These are phyloP conservation scores for Siphonodentalium dalli DNA, from an alignment of 2,888 invertebrate genomes.

Conservation along the genomic window DNA sequence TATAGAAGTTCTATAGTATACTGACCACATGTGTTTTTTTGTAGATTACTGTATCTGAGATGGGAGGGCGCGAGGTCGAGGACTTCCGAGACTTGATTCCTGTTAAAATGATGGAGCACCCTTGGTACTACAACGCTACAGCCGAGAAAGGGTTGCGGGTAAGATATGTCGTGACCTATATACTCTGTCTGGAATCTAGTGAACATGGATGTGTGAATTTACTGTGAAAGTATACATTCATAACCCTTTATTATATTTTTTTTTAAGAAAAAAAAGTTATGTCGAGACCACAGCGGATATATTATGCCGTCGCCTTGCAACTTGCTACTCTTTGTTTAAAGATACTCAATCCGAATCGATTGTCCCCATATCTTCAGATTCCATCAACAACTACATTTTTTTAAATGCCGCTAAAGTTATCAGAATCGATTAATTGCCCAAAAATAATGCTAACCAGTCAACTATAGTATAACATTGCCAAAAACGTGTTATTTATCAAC, in stretches of 20 bases:
- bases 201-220: too few relatives aligned
- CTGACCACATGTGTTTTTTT: slow-evolving; percentile 7
- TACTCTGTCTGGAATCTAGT: not conserved
- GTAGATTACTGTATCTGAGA: slow-evolving; percentile 43
- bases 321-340: not conserved
- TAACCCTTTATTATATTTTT: not conserved
- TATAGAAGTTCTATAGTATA: too few relatives aligned
- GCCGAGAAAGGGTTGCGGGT: slow-evolving; percentile 26
- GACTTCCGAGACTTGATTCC: slow-evolving; percentile 44
- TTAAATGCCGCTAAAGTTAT: too few relatives aligned
- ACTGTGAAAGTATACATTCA: too few relatives aligned
- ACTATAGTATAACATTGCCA: too few relatives aligned
- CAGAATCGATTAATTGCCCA: too few relatives aligned
- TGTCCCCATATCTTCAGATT: too few relatives aligned
- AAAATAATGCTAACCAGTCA: too few relatives aligned
- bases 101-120: slow-evolving; percentile 42
- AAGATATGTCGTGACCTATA: not conserved
- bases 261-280: not conserved
- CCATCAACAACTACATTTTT: too few relatives aligned
- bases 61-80: slow-evolving; percentile 37
- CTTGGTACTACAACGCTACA: slow-evolving; percentile 47
- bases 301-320: not conserved
- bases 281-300: not conserved
- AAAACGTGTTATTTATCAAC: too few relatives aligned
- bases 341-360: too few relatives aligned